phyloP scores from a whole-genome alignment of 2,888 invertebrate genomes.

The Priapulus caudatus region DNA sequence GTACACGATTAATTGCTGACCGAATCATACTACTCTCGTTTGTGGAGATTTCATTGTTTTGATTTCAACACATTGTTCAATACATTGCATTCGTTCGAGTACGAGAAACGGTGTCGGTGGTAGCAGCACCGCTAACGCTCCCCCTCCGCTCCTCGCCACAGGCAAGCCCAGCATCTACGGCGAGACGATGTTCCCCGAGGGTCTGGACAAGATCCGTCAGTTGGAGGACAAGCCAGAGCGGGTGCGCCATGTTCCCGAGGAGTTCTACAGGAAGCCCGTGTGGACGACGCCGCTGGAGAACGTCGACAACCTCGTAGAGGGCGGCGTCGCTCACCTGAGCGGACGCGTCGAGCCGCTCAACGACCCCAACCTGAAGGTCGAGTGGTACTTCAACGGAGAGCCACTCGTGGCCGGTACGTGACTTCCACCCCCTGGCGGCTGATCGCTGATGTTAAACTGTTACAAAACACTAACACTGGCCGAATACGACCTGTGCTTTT shows the following conservation, averaged over 20 bases:
- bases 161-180: constrained; percentile 49
- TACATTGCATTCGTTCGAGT: too few relatives aligned
- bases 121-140: too few relatives aligned
- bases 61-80: too few relatives aligned
- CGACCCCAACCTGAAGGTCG: constrained; percentile 81
- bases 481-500: too few relatives aligned
- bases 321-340: constrained; percentile 75
- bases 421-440: too few relatives aligned
- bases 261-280: constrained; percentile 77
- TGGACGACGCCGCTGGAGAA: constrained; percentile 88
- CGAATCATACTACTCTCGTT: too few relatives aligned
- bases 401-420: constrained; percentile 54
- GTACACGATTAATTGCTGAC: too few relatives aligned
- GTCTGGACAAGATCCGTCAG: constrained; percentile 76
- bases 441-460: too few relatives aligned
- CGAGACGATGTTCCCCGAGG: constrained; percentile 87
- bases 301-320: constrained; percentile 73
- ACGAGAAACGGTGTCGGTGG: too few relatives aligned
- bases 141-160: too few relatives aligned
- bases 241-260: constrained; percentile 54
- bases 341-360: constrained; percentile 85
- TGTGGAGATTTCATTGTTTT: too few relatives aligned
- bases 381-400: constrained; percentile 56
- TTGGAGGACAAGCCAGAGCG: constrained; percentile 60
- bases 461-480: too few relatives aligned